Evolutionary conservation across 2,113 vertebrate genomes (phyloP).

Genomic region (Chionis minor): DNA sequence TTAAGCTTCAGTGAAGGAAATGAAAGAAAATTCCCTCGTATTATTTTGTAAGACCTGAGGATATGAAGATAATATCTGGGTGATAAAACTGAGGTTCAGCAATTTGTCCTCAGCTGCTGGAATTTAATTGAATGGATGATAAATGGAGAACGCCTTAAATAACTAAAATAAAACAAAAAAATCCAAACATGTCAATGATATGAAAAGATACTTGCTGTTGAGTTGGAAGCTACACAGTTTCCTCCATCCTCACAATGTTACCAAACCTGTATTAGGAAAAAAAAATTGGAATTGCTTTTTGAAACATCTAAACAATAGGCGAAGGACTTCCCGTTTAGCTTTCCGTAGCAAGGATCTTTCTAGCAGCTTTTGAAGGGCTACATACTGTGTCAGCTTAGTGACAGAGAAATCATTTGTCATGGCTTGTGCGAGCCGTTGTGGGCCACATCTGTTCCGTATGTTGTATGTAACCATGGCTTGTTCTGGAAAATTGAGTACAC

Average conservation of each 20-base stretch:
- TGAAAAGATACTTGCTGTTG: not conserved
- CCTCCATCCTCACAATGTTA: not conserved
- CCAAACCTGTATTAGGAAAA: not conserved
- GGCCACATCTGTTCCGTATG: rapidly evolving
- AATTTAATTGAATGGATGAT: not conserved
- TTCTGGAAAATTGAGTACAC: not conserved
- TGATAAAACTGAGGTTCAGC: slow-evolving; percentile 2
- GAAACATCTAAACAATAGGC: not conserved
- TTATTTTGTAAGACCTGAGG: not conserved
- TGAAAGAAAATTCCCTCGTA: not conserved
- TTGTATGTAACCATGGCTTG: not conserved
- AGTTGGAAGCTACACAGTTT: not conserved
- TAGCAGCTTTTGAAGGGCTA: not conserved
- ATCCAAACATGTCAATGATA: rapidly evolving
- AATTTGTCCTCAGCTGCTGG: slow-evolving; percentile 7
- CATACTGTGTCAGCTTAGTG: not conserved
- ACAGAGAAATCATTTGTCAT: not conserved
- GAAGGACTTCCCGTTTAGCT: not conserved
- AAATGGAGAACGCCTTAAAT: not conserved
- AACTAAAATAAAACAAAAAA: not conserved
- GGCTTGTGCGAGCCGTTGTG: not conserved
- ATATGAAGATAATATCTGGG: not conserved
- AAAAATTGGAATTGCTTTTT: not conserved
- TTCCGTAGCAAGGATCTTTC: not conserved
- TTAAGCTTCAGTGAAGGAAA: not conserved